Evolutionary conservation across 2,888 invertebrate species (phyloP).

Genomic region (Patella ulyssiponensis): DNA sequence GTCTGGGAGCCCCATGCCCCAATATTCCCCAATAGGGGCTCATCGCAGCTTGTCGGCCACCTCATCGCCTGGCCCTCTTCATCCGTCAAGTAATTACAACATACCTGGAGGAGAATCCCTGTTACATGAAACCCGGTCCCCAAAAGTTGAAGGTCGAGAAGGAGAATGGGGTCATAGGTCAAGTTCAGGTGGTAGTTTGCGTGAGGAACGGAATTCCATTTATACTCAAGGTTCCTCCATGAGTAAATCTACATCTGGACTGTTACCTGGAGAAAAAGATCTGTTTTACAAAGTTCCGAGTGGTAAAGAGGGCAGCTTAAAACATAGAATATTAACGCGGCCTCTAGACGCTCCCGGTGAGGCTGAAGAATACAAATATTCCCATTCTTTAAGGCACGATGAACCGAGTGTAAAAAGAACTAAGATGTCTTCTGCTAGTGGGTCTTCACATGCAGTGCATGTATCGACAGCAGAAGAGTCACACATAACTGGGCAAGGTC

Average conservation of each 20-base stretch:
- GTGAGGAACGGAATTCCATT: constrained; percentile 17
- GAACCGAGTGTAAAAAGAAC: constrained; percentile 62
- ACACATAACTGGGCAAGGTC: constrained; percentile 11
- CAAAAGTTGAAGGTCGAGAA: constrained; percentile 24
- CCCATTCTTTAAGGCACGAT: constrained; percentile 38
- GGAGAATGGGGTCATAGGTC: constrained; percentile 20
- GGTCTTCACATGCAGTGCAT: constrained; percentile 17
- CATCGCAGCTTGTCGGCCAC: constrained; percentile 40
- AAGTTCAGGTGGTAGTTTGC: constrained; percentile 18
- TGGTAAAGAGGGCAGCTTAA: constrained; percentile 78
- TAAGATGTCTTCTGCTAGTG: constrained; percentile 42
- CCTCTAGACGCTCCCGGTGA: constrained; percentile 69
- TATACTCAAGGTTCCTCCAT: background rate
- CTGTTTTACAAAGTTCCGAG: constrained; percentile 55
- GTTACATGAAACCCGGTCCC: constrained; percentile 20
- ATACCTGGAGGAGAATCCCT: constrained; percentile 17
- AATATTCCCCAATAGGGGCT: constrained; percentile 43
- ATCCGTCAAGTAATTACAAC: constrained; percentile 18
- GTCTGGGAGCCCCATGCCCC: constrained; percentile 35
- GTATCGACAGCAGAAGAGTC: constrained; percentile 14
- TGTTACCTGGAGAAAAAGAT: constrained; percentile 32
- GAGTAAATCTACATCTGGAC: constrained; percentile 21
- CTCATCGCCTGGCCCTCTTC: constrained; percentile 43
- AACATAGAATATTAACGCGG: constrained; percentile 77
- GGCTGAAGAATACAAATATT: constrained; percentile 40